These are phyloP conservation scores for Enteromius mattozi DNA, from an alignment of 2,797 vertebrate species.

Conservation along the genomic window DNA sequence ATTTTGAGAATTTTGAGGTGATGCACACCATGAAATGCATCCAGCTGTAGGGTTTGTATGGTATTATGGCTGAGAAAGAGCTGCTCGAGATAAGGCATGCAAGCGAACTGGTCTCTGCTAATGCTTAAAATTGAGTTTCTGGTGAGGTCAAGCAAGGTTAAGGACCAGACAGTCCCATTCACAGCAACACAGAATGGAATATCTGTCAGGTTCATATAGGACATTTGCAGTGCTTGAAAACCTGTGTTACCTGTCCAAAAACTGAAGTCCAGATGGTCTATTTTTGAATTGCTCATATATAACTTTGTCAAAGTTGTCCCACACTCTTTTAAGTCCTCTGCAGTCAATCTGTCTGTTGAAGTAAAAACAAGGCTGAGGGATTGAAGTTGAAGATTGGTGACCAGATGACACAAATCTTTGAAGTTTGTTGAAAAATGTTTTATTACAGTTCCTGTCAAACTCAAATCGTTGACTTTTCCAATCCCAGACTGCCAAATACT, in stretches of 20 bases:
- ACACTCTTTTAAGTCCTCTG: slow-evolving; percentile 42
- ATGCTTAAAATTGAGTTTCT: slow-evolving; percentile 39
- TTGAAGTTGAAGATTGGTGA: slow-evolving; percentile 23
- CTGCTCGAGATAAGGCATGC: slow-evolving; percentile 57
- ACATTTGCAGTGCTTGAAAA: slow-evolving; percentile 39
- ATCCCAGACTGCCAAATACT: slow-evolving; percentile 58
- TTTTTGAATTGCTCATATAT: not conserved
- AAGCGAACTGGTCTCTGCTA: slow-evolving; percentile 53
- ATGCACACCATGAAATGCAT: slow-evolving; percentile 50
- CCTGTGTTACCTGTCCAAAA: slow-evolving; percentile 51
- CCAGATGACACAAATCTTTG: slow-evolving; percentile 45
- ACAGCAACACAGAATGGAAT: slow-evolving; percentile 49
- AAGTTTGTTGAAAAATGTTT: not conserved
- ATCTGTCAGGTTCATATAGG: slow-evolving; percentile 14
- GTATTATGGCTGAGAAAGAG: slow-evolving; percentile 45
- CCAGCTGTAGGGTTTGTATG: slow-evolving; percentile 39
- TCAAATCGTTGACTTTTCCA: slow-evolving; percentile 29
- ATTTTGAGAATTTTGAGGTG: slow-evolving; percentile 51
- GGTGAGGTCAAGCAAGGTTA: slow-evolving; percentile 45
- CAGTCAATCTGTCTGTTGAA: slow-evolving; percentile 25
- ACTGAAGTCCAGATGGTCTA: slow-evolving; percentile 29
- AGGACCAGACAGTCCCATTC: slow-evolving; percentile 43
- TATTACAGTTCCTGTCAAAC: not conserved
- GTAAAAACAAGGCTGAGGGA: slow-evolving; percentile 21
- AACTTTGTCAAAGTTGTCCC: slow-evolving; percentile 25